Evolutionary conservation across 2,888 invertebrate species (phyloP), one percentile per base, ranked within the genome.

Genomic region (Sympetrum striolatum): DNA sequence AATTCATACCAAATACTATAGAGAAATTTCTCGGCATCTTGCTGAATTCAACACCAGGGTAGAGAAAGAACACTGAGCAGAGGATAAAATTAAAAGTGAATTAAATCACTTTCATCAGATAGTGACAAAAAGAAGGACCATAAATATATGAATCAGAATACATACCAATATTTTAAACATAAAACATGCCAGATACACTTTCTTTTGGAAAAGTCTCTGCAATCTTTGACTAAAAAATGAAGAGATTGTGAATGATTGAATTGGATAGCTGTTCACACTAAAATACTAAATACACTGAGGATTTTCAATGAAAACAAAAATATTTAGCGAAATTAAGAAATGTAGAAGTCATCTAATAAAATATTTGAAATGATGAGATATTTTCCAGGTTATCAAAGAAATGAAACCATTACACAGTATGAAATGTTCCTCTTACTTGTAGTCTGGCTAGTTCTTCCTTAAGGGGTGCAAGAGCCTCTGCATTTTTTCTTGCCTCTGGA

Each of bases 371-470:
- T 15, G 14, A n/a, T 10, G 5, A 73, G 1, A 12, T 25, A 73
- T 25, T 39, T 25, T 15, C 73, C 25, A 73, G 2, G 4, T 73
- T 35, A 80, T 8, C 22, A 0, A 35, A 44, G 35, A 80, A 22
- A 37, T 35, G 3, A 12, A 35, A 6, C 39, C 14, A 0, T n/a
- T 12, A 22, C 10, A 44, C 25, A 53, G 25, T 12, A 35, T 12
- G 22, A 37, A 12, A 64, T 22, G 22, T 60, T 12, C 14, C 37
- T 94, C 82, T 94, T 82, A 95, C 94, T 92, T 95, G 95, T 86
- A 98, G 94, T 91, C 95, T 95, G 90, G 95, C 94, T 18, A 98
- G 97, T 94, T 98, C 98, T 86, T 96, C 96, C 92, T 97, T 95
- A 8, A 96, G 95, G 80, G 97, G 95, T 93, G 95, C 93, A 92